These are phyloP conservation scores for Chironomus riparius DNA, from an alignment of 2,888 invertebrate species.

Conservation along the genomic window DNA sequence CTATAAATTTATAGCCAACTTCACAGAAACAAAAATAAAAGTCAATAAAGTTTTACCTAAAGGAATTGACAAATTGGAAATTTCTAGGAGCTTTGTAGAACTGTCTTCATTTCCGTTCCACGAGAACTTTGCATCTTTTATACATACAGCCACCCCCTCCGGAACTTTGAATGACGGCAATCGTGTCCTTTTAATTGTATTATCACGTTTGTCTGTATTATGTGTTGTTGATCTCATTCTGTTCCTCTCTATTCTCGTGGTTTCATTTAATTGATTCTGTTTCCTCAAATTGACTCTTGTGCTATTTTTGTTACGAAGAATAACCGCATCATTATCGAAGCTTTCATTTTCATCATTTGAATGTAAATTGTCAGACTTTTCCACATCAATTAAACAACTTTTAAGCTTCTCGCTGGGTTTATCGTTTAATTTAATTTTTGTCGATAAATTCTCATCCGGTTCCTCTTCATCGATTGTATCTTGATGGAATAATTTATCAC, in stretches of 20 bases:
- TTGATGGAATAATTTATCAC: conserved; percentile 7
- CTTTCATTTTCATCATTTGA: neutral
- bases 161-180: conserved; percentile 36
- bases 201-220: neutral
- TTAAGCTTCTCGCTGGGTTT: neutral
- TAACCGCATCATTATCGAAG: neutral
- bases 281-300: conserved; percentile 27
- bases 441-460: conserved; percentile 14
- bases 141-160: conserved; percentile 39
- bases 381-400: neutral
- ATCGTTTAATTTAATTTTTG: conserved; percentile 11
- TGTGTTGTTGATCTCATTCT: conserved; percentile 23
- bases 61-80: conserved; percentile 41
- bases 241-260: conserved; percentile 25
- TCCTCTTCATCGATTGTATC: conserved; percentile 31
- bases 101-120: conserved; percentile 32
- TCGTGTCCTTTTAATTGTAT: neutral
- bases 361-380: neutral
- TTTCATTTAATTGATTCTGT: conserved; percentile 29
- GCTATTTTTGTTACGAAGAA: conserved; percentile 1
- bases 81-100: conserved; percentile 30
- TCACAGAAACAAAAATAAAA: neutral
- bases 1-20: too few species aligned
- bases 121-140: conserved; percentile 37
- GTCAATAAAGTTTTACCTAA: conserved; percentile 35